phyloP scores from a whole-genome alignment of 1,140 invertebrate genomes.

The Tetramorium simillimum region DNA sequence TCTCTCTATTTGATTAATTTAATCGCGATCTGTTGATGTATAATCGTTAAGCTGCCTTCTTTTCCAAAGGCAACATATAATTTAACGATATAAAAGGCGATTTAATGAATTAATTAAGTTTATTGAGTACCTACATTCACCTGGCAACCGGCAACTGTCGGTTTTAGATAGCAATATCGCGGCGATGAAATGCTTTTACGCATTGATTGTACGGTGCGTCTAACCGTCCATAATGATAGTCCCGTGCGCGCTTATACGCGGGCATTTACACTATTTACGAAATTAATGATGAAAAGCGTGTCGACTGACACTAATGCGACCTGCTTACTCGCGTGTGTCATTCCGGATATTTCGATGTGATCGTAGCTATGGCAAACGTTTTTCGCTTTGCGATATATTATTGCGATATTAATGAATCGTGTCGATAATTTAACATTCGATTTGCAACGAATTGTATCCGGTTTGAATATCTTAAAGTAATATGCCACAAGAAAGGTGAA shows the following conservation, averaged over 20 bases:
- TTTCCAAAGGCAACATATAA: background rate
- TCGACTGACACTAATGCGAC: slow-evolving; percentile 8
- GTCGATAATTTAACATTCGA: slow-evolving; percentile 7
- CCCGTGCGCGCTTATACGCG: background rate
- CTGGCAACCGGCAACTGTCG: background rate
- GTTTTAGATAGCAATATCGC: slow-evolving; percentile 25
- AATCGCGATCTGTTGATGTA: slow-evolving; percentile 1
- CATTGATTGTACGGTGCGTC: slow-evolving; percentile 29
- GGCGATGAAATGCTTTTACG: slow-evolving; percentile 11
- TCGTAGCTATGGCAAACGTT: background rate
- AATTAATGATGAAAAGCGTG: slow-evolving; percentile 54
- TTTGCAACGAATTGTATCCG: background rate
- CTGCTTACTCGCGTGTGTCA: background rate
- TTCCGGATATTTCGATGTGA: slow-evolving; percentile 1
- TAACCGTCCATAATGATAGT: slow-evolving; percentile 40
- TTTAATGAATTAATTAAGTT: slow-evolving; percentile 42
- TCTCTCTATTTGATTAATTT: background rate
- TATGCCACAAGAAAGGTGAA: background rate
- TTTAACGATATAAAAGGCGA: slow-evolving; percentile 19
- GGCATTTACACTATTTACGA: slow-evolving; percentile 48
- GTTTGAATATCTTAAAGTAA: slow-evolving; percentile 11
- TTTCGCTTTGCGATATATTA: background rate
- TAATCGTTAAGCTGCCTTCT: slow-evolving; percentile 10
- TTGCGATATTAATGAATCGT: slow-evolving; percentile 12
- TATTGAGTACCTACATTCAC: background rate